Evolutionary conservation across 2,888 invertebrate species (phyloP), one percentile per base, ranked within the genome.

Genomic region (Stenoptilia bipunctidactyla): DNA sequence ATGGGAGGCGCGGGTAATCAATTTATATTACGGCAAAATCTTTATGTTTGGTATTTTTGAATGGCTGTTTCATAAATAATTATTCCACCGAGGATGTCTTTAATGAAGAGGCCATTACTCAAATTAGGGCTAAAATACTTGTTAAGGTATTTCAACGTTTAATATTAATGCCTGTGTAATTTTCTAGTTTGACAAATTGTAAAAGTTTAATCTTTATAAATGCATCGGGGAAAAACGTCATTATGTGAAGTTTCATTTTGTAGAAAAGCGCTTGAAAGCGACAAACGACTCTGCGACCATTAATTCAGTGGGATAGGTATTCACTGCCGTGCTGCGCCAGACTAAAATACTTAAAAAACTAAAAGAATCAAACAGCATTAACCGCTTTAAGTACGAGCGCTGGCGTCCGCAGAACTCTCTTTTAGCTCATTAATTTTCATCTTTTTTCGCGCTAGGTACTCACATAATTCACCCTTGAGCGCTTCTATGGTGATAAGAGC

Each of bases 371-470:
- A 66, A 68, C 56, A 58, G 62, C 58, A 62, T 62, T 65, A 70
- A 63, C 65, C 65, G 62, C 58, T 60, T 61, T 15, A 61, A 61
- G 65, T 59, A 61, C 56, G 20, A 20, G 20, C 20, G 20, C 55
- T 45, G 46, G 47, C 47, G 46, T 51, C 52, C 20, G 52, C 48
- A 46, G 54, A 56, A 64, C 68, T 73, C 74, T 67, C 67, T 79
- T 73, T 75, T 77, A 72, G 64, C 73, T 83, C 83, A 82, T 83
- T 83, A 83, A 82, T 83, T 83, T 80, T 80, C 82, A 80, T 82
- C 82, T 80, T 13, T 30, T 30, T 13, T 34, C 4, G 34, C 34
- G 2, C 2, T 13, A 34, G 34, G 13, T 34, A 34, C 33, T 34
- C 69, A 71, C 82, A 80, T 83, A 82, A 82, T 76, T 83, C 73